These are phyloP conservation scores for Callaeas wilsoni DNA, from an alignment of 2,113 vertebrate genomes.

Conservation along the genomic window DNA sequence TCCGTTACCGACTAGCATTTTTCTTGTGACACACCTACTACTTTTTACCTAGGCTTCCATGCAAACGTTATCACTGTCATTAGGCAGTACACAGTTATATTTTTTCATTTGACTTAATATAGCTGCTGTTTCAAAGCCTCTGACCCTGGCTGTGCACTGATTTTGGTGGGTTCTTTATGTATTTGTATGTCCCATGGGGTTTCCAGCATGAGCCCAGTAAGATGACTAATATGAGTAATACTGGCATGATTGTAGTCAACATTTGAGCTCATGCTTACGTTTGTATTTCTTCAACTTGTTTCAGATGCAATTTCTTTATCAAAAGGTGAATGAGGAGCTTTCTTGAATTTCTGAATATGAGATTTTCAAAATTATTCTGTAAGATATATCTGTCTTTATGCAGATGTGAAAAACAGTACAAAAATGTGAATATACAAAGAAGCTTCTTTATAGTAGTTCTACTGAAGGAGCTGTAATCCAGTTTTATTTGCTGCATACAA, in stretches of 20 bases:
- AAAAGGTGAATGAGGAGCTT: neutral
- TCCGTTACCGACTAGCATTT: neutral
- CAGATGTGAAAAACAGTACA: neutral
- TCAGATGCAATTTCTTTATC: neutral
- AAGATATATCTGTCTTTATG: neutral
- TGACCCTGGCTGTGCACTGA: neutral
- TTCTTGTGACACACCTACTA: neutral
- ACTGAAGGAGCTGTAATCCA: neutral
- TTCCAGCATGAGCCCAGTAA: neutral
- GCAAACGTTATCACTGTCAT: neutral
- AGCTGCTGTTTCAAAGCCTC: neutral
- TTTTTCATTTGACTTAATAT: neutral
- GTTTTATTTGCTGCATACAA: neutral
- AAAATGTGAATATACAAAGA: neutral
- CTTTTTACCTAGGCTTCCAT: neutral
- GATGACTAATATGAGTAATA: constrained; percentile 25
- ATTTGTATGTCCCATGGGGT: neutral
- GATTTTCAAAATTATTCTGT: neutral
- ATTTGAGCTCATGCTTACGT: neutral
- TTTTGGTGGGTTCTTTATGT: neutral
- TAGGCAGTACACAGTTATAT: neutral
- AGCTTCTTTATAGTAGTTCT: neutral
- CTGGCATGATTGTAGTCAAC: neutral
- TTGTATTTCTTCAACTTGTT: neutral
- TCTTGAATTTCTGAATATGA: neutral